phyloP scores from a whole-genome alignment of 2,113 vertebrate genomes.

The Alexandromys fortis region DNA sequence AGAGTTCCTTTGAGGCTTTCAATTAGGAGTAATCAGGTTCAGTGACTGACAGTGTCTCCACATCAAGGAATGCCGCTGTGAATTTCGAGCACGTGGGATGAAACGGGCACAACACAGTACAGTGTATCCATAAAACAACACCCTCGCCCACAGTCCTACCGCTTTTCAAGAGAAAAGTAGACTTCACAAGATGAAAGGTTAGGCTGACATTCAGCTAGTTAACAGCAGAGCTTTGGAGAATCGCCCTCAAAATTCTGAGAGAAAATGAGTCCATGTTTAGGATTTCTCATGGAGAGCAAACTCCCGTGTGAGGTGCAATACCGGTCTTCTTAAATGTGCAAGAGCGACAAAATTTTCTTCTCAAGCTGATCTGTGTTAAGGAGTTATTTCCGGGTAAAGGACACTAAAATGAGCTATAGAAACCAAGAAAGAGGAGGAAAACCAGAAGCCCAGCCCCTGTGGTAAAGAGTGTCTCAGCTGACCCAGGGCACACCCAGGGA shows the following conservation, averaged over 20 bases:
- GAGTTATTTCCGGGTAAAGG: not conserved
- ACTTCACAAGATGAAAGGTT: not conserved
- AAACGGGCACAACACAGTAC: not conserved
- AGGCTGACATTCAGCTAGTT: not conserved
- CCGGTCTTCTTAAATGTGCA: not conserved
- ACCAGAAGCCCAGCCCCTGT: accelerated
- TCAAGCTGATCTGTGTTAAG: not conserved
- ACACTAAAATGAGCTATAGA: not conserved
- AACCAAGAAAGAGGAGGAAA: not conserved
- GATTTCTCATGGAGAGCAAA: not conserved
- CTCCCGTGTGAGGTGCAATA: not conserved
- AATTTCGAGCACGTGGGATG: not conserved
- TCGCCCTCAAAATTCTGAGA: constrained; percentile 1
- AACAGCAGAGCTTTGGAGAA: constrained; percentile 10
- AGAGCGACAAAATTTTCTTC: not conserved
- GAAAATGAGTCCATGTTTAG: not conserved
- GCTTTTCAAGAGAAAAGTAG: constrained; percentile 10
- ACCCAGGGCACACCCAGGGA: accelerated
- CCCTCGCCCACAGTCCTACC: too few species aligned
- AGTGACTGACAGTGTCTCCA: not conserved
- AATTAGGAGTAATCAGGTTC: not conserved
- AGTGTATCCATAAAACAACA: not conserved
- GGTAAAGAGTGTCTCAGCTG: not conserved
- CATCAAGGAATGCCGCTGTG: not conserved
- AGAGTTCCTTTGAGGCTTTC: not conserved